Conservation (phyloP, 2,113 vertebrate genomes). For the Calonectris borealis region DNA sequence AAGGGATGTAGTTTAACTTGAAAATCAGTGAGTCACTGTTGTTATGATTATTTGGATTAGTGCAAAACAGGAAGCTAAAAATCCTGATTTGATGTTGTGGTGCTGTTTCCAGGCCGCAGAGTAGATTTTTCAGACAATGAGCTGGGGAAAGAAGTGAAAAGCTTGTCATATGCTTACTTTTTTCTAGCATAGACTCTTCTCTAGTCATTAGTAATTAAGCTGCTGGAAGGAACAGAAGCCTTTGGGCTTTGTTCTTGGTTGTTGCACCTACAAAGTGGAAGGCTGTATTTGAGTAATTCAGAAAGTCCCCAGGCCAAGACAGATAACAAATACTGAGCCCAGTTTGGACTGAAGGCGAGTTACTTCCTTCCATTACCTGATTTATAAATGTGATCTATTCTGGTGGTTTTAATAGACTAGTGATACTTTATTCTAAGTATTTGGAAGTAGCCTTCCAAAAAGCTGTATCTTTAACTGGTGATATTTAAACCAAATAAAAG, state of each 20-base stretch:
- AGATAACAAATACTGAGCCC: background rate
- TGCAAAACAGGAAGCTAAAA: conserved; percentile 5
- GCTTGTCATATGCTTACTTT: background rate
- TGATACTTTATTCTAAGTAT: background rate
- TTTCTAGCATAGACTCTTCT: background rate
- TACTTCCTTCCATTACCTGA: background rate
- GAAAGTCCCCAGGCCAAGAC: background rate
- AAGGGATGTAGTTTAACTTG: background rate
- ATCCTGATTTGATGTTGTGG: background rate
- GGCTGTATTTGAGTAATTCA: background rate
- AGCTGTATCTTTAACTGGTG: background rate
- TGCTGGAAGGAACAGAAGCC: background rate
- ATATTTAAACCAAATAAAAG: background rate
- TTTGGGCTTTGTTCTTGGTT: background rate
- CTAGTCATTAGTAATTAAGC: background rate
- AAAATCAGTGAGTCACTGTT: background rate
- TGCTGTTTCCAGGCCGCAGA: background rate
- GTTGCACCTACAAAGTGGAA: background rate
- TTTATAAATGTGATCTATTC: background rate
- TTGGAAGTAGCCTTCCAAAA: background rate
- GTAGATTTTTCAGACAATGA: background rate
- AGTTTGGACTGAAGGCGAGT: background rate
- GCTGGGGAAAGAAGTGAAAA: background rate
- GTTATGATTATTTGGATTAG: background rate
- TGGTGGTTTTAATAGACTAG: background rate